Evolutionary conservation across 2,888 invertebrate species (phyloP).

Genomic region (Pomacea canaliculata): DNA sequence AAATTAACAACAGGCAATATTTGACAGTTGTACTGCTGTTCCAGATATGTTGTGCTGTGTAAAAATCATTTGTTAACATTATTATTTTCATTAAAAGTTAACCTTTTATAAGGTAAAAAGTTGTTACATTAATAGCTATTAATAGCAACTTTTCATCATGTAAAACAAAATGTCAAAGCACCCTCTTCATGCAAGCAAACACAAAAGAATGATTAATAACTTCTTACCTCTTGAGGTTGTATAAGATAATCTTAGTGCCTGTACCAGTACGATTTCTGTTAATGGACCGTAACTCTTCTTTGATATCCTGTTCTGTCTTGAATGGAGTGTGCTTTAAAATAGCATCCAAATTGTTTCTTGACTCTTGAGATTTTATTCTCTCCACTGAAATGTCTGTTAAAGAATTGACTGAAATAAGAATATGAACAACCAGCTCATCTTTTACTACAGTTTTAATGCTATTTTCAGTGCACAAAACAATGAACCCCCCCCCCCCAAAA

Average conservation of each 20-base stretch:
- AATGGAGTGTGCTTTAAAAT: slow-evolving; percentile 60
- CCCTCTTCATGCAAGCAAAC: background rate
- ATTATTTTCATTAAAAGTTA: background rate
- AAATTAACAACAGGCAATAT: background rate
- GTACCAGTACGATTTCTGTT: slow-evolving; percentile 41
- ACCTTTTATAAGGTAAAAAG: background rate
- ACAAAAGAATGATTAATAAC: too few species aligned
- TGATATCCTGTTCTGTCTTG: slow-evolving; percentile 50
- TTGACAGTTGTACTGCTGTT: background rate
- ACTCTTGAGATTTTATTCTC: slow-evolving; percentile 32
- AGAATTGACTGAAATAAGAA: slow-evolving; percentile 12
- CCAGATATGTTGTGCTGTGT: too few species aligned
- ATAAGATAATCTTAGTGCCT: slow-evolving; percentile 65
- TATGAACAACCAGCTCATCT: too few species aligned
- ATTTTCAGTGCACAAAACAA: too few species aligned
- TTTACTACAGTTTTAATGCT: too few species aligned
- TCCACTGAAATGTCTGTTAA: slow-evolving; percentile 30
- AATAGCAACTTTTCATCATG: too few species aligned
- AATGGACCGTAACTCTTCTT: slow-evolving; percentile 51
- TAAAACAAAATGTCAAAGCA: too few species aligned
- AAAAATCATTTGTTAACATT: background rate
- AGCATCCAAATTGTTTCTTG: slow-evolving; percentile 47
- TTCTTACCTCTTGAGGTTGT: slow-evolving; percentile 61
- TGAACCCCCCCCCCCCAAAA: background rate
- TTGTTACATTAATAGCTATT: too few species aligned